Evolutionary conservation across 2,797 vertebrate species (phyloP).

Genomic region (Okamejei kenojei): DNA sequence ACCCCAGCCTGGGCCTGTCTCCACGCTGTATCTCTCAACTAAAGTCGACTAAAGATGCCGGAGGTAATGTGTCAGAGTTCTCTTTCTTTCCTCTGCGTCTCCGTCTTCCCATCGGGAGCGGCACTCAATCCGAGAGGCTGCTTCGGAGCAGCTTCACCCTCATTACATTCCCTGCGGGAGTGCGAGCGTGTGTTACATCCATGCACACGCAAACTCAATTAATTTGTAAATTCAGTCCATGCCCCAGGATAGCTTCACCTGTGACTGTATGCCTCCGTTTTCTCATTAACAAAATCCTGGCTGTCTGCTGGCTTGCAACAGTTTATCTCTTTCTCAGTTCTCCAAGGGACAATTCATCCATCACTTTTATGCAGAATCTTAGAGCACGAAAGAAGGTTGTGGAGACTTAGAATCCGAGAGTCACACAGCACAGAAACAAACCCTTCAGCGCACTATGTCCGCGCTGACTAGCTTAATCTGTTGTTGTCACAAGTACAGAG

Average conservation of each 20-base stretch:
- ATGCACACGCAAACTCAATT: constrained; percentile 20
- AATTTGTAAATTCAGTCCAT: constrained; percentile 16
- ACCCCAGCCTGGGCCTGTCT: too few species aligned
- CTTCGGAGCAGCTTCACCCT: background rate
- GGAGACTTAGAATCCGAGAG: background rate
- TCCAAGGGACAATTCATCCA: background rate
- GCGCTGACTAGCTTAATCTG: too few species aligned
- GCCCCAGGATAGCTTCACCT: constrained; percentile 7
- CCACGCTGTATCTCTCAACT: too few species aligned
- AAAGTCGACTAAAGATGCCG: background rate
- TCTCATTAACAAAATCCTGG: background rate
- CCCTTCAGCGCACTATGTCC: background rate
- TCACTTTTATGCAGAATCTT: background rate
- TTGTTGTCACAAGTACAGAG: too few species aligned
- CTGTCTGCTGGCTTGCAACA: background rate
- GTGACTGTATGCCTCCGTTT: background rate
- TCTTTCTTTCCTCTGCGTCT: background rate
- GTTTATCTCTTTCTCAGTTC: background rate
- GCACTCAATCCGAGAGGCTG: constrained; percentile 17
- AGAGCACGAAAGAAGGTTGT: too few species aligned
- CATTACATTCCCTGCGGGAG: constrained; percentile 16
- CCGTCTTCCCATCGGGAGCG: background rate
- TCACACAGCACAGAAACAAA: background rate
- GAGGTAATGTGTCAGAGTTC: background rate
- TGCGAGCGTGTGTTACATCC: background rate